Base-by-base conservation (phyloP, 2,888 invertebrate species). In the Cephus spinipes region DNA sequence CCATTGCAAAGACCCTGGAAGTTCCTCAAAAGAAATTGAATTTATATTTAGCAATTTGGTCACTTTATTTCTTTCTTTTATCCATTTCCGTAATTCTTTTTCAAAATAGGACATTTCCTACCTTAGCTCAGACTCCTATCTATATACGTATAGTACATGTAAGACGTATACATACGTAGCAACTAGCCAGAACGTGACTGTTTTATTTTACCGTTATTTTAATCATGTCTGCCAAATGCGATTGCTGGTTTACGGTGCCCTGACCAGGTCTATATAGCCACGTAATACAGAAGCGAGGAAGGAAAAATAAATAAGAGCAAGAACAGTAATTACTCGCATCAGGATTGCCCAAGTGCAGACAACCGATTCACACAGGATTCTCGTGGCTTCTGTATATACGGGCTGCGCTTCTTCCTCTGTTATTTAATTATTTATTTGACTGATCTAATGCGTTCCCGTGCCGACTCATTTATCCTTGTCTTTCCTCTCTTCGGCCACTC, bases 401-500 rank as follows among this genome's bases (percentile, higher is more conserved):
- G 23, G 55, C 23, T 23, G 40, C 23, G 40, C 40, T 9, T 55
- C 55, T 23, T 55, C 23, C 55, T 55, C 2, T 23, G 15, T 55
- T 55, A 0, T 55, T 55, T 23, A 2, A 55, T 55, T 23, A 55
- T 55, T 55, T 23, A 55, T 23, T 55, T 55, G 23, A 9, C 55
- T 23, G 23, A 23, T 55, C 55, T 9, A 9, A 9, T 9, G 23
- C 23, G 9, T 55, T 55, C 23, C 55, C 55, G 1, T 55, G 9
- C 23, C 55, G 0, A 55, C 55, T 55, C 9, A 1, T 55, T 23
- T 23, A 55, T 4, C 55, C 55, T 55, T 40, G 40, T 40, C 15
- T 40, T 68, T 78, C 75, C 73, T 69, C 32, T 79, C 69, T 11
- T 40, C 32, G 36, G 34, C 75, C 31, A 4, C 35, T n/a, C 6